Evolutionary conservation across 2,888 invertebrate genomes (phyloP).

Genomic region (Pediacus dermestoides): DNA sequence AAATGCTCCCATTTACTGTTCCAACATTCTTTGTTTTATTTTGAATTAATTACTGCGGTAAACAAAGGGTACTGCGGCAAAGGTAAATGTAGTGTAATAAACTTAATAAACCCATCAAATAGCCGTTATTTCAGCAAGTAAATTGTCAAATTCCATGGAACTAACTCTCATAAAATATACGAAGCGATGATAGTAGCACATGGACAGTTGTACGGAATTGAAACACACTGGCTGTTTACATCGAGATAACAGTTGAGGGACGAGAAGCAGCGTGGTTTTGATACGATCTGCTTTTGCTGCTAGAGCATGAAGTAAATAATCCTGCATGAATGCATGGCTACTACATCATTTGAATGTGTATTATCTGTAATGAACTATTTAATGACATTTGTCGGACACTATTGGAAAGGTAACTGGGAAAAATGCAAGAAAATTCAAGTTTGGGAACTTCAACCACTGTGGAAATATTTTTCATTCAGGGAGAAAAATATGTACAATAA

Average conservation of each 20-base stretch:
- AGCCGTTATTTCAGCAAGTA: slow-evolving; percentile 6
- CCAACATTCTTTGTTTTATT: no score
- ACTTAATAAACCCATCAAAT: slow-evolving; percentile 9
- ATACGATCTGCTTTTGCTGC: slow-evolving; percentile 11
- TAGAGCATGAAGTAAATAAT: slow-evolving; percentile 12
- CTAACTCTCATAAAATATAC: slow-evolving; percentile 9
- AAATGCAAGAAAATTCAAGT: no score
- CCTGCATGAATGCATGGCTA: slow-evolving; percentile 6
- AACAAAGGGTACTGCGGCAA: no score
- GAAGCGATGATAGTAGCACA: slow-evolving; percentile 7
- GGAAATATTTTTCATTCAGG: no score
- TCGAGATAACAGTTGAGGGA: slow-evolving; percentile 2
- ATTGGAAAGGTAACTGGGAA: no score
- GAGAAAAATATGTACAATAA: no score
- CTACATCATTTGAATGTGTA: slow-evolving; percentile 10
- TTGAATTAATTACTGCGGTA: no score
- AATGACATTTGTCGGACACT: no score
- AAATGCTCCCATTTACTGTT: no score
- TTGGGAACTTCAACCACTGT: no score
- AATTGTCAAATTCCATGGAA: slow-evolving; percentile 12
- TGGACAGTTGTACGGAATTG: slow-evolving; percentile 9
- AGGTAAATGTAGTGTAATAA: slow-evolving; percentile 8
- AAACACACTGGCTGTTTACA: slow-evolving; percentile 11
- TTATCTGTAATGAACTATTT: no score
- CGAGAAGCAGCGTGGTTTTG: slow-evolving; percentile 3